Evolutionary conservation across 1,140 invertebrate species (phyloP), one percentile per base, ranked within the genome.

Genomic region (Acromyrmex heyeri): DNA sequence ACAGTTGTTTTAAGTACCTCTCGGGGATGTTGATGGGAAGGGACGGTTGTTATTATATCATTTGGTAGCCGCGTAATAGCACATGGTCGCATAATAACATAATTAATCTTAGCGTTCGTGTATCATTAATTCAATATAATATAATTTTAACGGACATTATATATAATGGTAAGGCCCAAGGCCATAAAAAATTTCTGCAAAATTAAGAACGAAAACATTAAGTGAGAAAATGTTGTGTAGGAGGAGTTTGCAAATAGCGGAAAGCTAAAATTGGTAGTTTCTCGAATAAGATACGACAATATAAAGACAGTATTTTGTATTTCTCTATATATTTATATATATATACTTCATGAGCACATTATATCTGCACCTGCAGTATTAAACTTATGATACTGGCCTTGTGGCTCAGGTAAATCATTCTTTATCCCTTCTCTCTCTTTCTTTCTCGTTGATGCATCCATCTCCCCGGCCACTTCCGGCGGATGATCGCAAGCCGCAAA

Each of bases 181-280:
- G 16, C 18, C 8, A 38, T 38, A 6, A 38, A 18, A 57, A 81
- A 27, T 18, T 59, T 44, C 7, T 53, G 12, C 44, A 12, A 59
- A 82, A 72, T 48, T 44, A n/a, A n/a, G 38, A 30, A 16, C 44
- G 18, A 55, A 44, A 53, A n/a, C 44, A 21, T 64, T 86, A 75
- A 76, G 67, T 21, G 38, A 85, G 62, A 16, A 18, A 30, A 85
- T 21, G 61, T 12, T 21, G 61, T 12, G 12, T 44, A 48, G 50
- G 87, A 64, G 64, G 64, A 81, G 86, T 90, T 62, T 77, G 90
- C 86, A 81, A 85, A 87, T 65, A 67, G 34, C 73, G 83, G 75
- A 77, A 62, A 27, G 48, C 75, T 88, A 34, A 44, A 86, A 85
- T 81, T 92, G 91, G 90, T 90, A 93, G 88, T 93, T 93, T 91